Conservation (phyloP, 1,140 invertebrate species). For the Megalonaias nervosa region DNA sequence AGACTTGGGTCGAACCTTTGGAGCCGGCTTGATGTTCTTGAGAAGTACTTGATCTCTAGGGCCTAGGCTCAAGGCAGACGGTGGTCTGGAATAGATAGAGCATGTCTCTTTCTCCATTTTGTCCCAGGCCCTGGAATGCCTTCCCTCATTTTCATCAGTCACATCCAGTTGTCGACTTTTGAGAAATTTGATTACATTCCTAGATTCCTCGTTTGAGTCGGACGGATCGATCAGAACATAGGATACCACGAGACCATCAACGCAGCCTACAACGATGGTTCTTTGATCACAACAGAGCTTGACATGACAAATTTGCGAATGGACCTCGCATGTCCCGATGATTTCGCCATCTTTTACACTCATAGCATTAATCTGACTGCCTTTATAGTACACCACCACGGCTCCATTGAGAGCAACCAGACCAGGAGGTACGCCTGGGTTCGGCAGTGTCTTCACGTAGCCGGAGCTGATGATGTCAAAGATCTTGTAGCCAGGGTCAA, state of each 20-base stretch:
- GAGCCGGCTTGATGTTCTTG: constrained; percentile 51
- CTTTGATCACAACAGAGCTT: constrained; percentile 57
- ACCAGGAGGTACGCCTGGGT: constrained; percentile 34
- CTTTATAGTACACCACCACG: constrained; percentile 55
- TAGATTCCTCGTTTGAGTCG: constrained; percentile 32
- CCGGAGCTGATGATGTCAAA: constrained; percentile 52
- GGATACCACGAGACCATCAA: constrained; percentile 61
- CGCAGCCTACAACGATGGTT: constrained; percentile 65
- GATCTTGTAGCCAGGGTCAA: constrained; percentile 58
- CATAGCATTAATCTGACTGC: constrained; percentile 44
- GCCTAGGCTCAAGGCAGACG: constrained; percentile 48
- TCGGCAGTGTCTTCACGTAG: constrained; percentile 42
- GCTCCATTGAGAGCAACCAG: constrained; percentile 50
- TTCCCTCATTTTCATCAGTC: constrained; percentile 6
- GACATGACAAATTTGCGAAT: constrained; percentile 53
- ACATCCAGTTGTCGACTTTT: constrained; percentile 43
- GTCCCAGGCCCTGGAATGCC: constrained; percentile 57
- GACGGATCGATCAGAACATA: constrained; percentile 62
- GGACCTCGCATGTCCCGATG: constrained; percentile 64
- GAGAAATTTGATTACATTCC: constrained; percentile 36
- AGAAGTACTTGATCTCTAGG: constrained; percentile 56
- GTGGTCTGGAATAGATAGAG: constrained; percentile 52
- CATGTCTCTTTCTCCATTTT: constrained; percentile 45
- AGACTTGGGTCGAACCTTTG: constrained; percentile 49
- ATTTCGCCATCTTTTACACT: constrained; percentile 49